Base-by-base conservation (phyloP, 2,113 vertebrate genomes). In the Taurulus bubalis region DNA sequence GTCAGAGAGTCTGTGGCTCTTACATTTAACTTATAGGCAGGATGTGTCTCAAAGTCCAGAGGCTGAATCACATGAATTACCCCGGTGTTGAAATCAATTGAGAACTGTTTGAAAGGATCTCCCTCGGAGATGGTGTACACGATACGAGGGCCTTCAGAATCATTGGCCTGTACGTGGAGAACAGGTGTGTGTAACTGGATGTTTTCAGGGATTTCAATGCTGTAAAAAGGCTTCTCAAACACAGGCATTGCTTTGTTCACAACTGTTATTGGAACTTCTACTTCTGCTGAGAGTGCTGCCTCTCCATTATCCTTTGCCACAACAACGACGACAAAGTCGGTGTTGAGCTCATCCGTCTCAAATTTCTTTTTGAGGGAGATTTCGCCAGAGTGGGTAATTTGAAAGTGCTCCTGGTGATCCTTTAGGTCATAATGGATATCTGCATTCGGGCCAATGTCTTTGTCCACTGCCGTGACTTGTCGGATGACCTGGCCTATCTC, bases 151-250 rank as follows among this genome's bases (percentile, higher is more conserved):
- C 98, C 98, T 93, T 99, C 98, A 1, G 98, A 98, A 72, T 97
- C 96, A 80, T 92, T 98, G 74, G 97, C 98, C 83, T 99, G 98
- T 1, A 98, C 90, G 0, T 99, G 97, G 32, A 98, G 96, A 20
- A 99, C 95, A 0, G 98, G 97, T n/a, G 97, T 96, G 47, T 97
- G 96, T 32, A 97, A 62, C 73, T 96, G 97, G 78, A 97, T 91
- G 28, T 96, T 98, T 91, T 99, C 98, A 11, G 97, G 95, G 88
- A 99, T 96, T 91, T 98, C 97, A 51, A 97, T 95, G 66, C 96
- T 98, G 72, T 99, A 99, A 89, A 99, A 99, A 28, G 97, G 90
- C 69, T 97, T 99, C 82, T 99, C 98, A 20, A 99, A 99, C 85
- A 99, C 93, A 28, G 98, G 98, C 94, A 96, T 97, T 65, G 97